Percentiles rank a stretch among this genome's conserved stretches.
phyloP scores from a whole-genome alignment of 2,113 vertebrate species.

The Campylomormyrus numenius region DNA sequence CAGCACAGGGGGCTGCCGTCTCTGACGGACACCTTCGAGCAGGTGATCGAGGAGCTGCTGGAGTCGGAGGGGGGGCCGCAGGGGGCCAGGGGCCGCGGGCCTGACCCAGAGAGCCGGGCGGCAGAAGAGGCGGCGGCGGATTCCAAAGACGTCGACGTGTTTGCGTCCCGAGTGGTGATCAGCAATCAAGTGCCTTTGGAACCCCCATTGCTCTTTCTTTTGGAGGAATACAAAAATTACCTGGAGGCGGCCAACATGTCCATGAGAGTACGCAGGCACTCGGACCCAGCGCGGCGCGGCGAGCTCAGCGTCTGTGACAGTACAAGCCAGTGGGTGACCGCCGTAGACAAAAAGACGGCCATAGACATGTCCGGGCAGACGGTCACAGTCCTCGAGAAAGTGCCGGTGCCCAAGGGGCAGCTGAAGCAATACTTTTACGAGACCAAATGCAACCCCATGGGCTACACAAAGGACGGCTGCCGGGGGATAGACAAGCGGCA shows the following conservation, averaged over 20 bases:
- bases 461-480: conserved; percentile 98
- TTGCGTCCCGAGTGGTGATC: conserved; percentile 92
- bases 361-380: conserved; percentile 99
- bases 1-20: conserved; percentile 72
- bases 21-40: conserved; percentile 91
- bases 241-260: conserved; percentile 98
- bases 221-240: conserved; percentile 99
- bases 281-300: conserved; percentile 87
- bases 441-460: conserved; percentile 99
- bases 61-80: conserved; percentile 75
- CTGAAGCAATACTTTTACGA: conserved; percentile 99
- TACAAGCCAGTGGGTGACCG: conserved; percentile 98
- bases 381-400: conserved; percentile 95
- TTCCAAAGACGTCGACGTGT: conserved; percentile 91
- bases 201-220: conserved; percentile 95
- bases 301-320: conserved; percentile 99
- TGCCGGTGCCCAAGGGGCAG: conserved; percentile 95
- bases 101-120: conserved; percentile 50
- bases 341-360: conserved; percentile 97
- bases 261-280: conserved; percentile 96
- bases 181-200: conserved; percentile 99
- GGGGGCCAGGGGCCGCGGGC: conserved; percentile 60
- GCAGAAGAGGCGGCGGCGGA: conserved; percentile 53
- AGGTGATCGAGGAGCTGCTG: conserved; percentile 95
- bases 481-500: conserved; percentile 99